Percentiles rank a stretch among this genome's conserved stretches.
phyloP scores from a whole-genome alignment of 2,888 invertebrate species.

The Hydrotaea cyrtoneurina region DNA sequence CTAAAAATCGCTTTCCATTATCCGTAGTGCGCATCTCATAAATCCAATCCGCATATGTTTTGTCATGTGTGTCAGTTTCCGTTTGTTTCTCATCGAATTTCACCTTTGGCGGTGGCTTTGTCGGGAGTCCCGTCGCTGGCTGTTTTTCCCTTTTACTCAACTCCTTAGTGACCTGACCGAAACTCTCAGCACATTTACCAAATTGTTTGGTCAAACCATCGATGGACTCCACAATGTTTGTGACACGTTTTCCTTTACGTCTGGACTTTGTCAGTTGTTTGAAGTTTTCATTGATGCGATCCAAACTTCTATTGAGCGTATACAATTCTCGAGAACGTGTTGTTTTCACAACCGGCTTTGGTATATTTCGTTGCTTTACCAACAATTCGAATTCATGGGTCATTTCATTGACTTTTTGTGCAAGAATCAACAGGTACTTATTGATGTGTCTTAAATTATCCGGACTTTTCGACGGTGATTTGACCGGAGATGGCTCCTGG shows the following conservation, averaged over 20 bases:
- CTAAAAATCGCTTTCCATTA: conserved; percentile 77
- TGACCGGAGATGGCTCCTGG: not conserved
- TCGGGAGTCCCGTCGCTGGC: too few relatives aligned
- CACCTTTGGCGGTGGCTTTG: not conserved
- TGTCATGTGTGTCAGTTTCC: conserved; percentile 60
- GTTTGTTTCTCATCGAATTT: conserved; percentile 49
- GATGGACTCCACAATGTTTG: conserved; percentile 71
- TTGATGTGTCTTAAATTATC: conserved; percentile 72
- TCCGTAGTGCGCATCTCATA: conserved; percentile 76
- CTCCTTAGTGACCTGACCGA: conserved; percentile 70
- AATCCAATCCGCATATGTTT: conserved; percentile 78
- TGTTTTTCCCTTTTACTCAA: conserved; percentile 34
- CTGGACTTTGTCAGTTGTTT: conserved; percentile 69
- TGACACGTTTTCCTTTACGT: conserved; percentile 71
- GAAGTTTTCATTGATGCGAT: conserved; percentile 73
- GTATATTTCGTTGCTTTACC: conserved; percentile 59
- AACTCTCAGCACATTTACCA: conserved; percentile 72
- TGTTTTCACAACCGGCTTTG: conserved; percentile 60
- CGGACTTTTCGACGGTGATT: conserved; percentile 26
- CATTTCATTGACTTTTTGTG: conserved; percentile 74
- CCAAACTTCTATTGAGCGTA: conserved; percentile 72
- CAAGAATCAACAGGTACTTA: conserved; percentile 73
- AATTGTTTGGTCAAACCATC: conserved; percentile 73
- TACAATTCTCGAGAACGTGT: conserved; percentile 69
- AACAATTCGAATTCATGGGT: conserved; percentile 69